These are phyloP conservation scores for Malurus splendens DNA, from an alignment of 2,797 vertebrate genomes.

Conservation along the genomic window DNA sequence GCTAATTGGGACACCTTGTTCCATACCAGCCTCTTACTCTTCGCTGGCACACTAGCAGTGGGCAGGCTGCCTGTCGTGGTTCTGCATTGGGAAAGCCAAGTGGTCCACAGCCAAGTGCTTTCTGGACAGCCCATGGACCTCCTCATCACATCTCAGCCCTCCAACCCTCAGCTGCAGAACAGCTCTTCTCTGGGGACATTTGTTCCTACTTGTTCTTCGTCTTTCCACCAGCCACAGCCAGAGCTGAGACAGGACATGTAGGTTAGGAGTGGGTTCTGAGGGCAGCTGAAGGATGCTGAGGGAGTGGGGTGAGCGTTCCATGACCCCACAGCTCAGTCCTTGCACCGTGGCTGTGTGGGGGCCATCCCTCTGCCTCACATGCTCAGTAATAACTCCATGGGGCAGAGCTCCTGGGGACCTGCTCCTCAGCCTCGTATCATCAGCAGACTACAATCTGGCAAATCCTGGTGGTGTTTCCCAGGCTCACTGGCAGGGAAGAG, in stretches of 20 bases:
- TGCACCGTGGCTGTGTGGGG: accelerated
- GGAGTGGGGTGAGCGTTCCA: accelerated
- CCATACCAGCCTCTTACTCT: neutral
- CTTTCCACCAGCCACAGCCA: neutral
- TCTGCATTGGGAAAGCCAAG: neutral
- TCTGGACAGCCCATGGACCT: neutral
- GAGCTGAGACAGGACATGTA: neutral
- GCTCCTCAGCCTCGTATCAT: neutral
- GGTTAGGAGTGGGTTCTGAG: neutral
- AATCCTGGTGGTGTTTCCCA: neutral
- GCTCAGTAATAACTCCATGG: neutral
- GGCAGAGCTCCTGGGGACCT: neutral
- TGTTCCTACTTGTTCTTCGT: neutral
- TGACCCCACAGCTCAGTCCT: neutral
- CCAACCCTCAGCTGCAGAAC: neutral
- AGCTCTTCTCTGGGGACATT: neutral
- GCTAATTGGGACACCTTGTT: slow-evolving; percentile 11
- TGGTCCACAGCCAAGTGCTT: neutral
- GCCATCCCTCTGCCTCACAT: neutral
- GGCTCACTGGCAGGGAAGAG: neutral
- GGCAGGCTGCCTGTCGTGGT: neutral
- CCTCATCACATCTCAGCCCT: neutral
- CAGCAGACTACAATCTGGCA: neutral
- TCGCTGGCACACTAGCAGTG: neutral
- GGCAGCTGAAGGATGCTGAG: neutral